Evolutionary conservation across 2,797 vertebrate genomes (phyloP).

Genomic region (Phrynocephalus guinanensis): DNA sequence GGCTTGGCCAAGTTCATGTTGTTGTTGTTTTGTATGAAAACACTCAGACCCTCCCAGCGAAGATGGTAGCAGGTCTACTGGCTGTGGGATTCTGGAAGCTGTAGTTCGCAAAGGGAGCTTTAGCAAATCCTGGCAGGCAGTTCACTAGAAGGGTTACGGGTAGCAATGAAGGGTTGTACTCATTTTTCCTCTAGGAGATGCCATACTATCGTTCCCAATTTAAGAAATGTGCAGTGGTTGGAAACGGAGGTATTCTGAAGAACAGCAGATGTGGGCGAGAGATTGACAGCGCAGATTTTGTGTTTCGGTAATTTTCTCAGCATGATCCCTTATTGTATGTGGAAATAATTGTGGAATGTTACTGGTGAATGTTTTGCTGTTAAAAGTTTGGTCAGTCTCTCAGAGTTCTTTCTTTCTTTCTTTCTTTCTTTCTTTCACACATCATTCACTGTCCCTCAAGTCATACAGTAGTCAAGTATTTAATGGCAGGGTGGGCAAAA

Average conservation of each 20-base stretch:
- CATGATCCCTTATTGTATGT: fast-evolving
- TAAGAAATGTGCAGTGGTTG: constrained; percentile 96
- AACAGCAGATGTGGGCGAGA: constrained; percentile 95
- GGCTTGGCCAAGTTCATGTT: too few species aligned
- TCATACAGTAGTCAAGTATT: too few species aligned
- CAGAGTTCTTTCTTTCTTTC: too few species aligned
- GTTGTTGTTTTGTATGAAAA: too few species aligned
- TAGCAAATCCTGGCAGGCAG: neutral
- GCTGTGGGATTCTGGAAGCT: neutral
- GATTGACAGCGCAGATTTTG: constrained; percentile 94
- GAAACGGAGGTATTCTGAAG: constrained; percentile 98
- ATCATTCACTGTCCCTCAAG: too few species aligned
- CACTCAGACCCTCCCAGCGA: neutral
- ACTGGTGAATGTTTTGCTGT: neutral
- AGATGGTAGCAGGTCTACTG: neutral
- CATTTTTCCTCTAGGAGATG: constrained; percentile 88
- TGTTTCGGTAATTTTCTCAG: constrained; percentile 88
- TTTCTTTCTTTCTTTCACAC: too few species aligned
- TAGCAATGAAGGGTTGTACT: constrained; percentile 22
- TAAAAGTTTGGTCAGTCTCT: neutral
- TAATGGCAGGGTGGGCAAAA: too few species aligned
- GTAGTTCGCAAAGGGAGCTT: neutral
- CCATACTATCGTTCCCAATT: constrained; percentile 96
- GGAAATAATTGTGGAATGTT: too few species aligned
- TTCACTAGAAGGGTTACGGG: neutral